Percentiles rank a stretch among this genome's conserved stretches.
These are phyloP conservation scores for Phaethon lepturus DNA, from an alignment of 2,113 vertebrate genomes.

Conservation along the genomic window DNA sequence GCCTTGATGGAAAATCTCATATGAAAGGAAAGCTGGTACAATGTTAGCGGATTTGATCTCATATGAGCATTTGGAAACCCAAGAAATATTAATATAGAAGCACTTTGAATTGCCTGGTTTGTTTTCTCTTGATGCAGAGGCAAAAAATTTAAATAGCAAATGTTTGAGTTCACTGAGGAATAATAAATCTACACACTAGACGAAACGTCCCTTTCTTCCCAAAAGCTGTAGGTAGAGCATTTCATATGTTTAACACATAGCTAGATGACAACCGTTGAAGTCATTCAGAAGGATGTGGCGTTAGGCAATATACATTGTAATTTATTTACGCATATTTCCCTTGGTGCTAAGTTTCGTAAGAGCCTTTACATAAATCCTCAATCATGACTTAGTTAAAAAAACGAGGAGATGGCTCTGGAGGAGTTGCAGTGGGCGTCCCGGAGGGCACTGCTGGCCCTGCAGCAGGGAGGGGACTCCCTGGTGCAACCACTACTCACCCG, in stretches of 20 bases:
- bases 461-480: background rate
- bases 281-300: background rate
- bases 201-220: background rate
- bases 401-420: background rate
- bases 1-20: background rate
- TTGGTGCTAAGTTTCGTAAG: fast-evolving
- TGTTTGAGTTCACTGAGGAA: background rate
- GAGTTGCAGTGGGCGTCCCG: background rate
- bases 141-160: constrained; percentile 15
- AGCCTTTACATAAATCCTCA: fast-evolving
- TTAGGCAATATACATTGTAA: background rate
- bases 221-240: background rate
- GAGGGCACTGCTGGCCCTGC: background rate
- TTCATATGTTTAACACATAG: background rate
- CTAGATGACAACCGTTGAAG: background rate
- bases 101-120: background rate
- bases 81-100: background rate
- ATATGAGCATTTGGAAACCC: background rate
- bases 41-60: background rate
- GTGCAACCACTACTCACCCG: fast-evolving
- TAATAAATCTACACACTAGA: background rate
- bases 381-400: fast-evolving
- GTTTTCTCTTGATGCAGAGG: background rate
- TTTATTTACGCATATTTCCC: background rate
- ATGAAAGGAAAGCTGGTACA: background rate